Evolutionary conservation across 2,888 invertebrate genomes (phyloP).

Genomic region (Temnothorax ravouxi): DNA sequence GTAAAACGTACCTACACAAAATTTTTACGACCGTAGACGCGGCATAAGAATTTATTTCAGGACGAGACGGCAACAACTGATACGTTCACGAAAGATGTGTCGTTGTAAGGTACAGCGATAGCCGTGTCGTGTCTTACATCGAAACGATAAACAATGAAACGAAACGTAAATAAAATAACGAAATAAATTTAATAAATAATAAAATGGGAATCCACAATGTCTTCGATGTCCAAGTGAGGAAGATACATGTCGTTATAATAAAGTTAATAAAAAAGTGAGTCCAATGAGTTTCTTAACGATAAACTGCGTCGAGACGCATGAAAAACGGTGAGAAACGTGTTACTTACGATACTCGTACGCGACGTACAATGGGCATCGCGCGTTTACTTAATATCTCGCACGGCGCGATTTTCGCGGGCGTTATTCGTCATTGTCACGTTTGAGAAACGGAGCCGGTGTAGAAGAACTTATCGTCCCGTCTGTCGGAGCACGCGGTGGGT

Average conservation of each 20-base stretch:
- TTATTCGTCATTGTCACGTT: conserved; percentile 56
- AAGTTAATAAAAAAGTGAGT: background rate
- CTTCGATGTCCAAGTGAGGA: background rate
- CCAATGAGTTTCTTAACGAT: background rate
- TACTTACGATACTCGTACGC: background rate
- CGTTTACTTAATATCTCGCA: conserved; percentile 47
- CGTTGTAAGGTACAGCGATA: background rate
- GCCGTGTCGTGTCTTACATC: conserved; percentile 8
- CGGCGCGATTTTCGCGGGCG: conserved; percentile 42
- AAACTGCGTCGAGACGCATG: background rate
- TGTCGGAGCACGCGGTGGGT: conserved; percentile 55
- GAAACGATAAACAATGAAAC: background rate
- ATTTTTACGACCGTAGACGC: conserved; percentile 51
- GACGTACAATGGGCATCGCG: conserved; percentile 12
- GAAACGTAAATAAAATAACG: background rate
- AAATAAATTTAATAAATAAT: background rate
- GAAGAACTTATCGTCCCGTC: conserved; percentile 55
- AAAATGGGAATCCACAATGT: background rate
- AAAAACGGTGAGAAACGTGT: background rate
- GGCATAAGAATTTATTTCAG: conserved; percentile 29
- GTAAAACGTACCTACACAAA: conserved; percentile 52
- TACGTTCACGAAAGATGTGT: background rate
- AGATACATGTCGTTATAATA: background rate
- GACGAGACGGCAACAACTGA: background rate
- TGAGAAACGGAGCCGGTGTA: conserved; percentile 35